These are phyloP conservation scores for Hippocampus barbouri DNA, from an alignment of 2,113 vertebrate genomes.

Conservation along the genomic window DNA sequence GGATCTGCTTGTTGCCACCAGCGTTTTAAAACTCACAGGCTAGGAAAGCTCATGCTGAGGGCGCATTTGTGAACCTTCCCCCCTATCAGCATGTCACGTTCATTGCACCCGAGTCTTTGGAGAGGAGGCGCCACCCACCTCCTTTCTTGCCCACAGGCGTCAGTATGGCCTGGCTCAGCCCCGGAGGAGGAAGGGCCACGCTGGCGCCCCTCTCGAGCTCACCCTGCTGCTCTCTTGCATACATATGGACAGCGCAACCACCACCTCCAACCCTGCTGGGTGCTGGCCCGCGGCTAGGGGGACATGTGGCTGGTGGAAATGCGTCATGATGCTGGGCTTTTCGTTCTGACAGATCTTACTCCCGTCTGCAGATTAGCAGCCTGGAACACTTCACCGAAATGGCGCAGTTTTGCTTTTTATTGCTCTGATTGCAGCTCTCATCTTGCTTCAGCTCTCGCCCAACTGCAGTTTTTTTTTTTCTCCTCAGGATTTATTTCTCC, in stretches of 20 bases:
- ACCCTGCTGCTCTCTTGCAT: slow-evolving; percentile 29
- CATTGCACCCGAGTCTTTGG: slow-evolving; percentile 8
- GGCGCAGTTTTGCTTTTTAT: slow-evolving; percentile 52
- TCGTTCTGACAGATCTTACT: slow-evolving; percentile 54
- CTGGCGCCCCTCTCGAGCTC: slow-evolving; percentile 38
- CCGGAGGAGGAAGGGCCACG: slow-evolving; percentile 43
- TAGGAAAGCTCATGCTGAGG: slow-evolving; percentile 25
- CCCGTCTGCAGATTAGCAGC: slow-evolving; percentile 50
- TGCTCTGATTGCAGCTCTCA: slow-evolving; percentile 21
- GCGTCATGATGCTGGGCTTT: slow-evolving; percentile 66
- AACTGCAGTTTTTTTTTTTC: slow-evolving; percentile 26
- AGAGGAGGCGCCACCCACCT: slow-evolving; percentile 21
- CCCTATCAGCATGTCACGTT: slow-evolving; percentile 1
- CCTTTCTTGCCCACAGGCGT: slow-evolving; percentile 49
- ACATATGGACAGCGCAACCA: slow-evolving; percentile 40
- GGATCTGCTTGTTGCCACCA: slow-evolving; percentile 45
- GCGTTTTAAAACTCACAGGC: slow-evolving; percentile 36
- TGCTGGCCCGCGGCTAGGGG: slow-evolving; percentile 48
- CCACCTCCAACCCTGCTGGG: slow-evolving; percentile 38
- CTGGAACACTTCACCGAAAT: slow-evolving; percentile 44
- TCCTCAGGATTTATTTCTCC: slow-evolving; percentile 14
- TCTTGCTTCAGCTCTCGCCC: slow-evolving; percentile 22
- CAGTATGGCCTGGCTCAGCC: slow-evolving; percentile 58
- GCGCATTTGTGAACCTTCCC: slow-evolving; percentile 24
- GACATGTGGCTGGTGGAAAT: slow-evolving; percentile 69